phyloP scores from a whole-genome alignment of 2,888 invertebrate genomes.

The Dioctria linearis region DNA sequence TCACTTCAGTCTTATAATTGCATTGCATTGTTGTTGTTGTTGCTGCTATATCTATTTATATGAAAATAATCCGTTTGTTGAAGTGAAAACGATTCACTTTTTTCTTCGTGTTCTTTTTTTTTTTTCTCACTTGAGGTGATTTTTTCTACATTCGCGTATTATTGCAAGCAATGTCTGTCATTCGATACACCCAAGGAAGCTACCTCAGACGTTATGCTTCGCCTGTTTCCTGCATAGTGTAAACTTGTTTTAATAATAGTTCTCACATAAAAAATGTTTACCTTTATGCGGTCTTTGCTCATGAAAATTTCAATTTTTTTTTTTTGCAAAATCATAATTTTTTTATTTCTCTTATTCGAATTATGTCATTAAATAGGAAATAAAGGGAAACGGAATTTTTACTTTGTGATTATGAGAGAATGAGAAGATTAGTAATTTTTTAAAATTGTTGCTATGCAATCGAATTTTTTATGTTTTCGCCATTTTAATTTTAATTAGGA shows the following conservation, averaged over 20 bases:
- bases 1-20: conserved; percentile 11
- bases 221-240: conserved; percentile 23
- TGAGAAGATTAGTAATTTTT: neutral
- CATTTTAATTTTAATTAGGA: too few species aligned
- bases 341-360: conserved; percentile 15
- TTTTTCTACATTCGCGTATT: conserved; percentile 22
- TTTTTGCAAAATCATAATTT: conserved; percentile 2
- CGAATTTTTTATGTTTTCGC: conserved; percentile 7
- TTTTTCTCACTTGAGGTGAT: conserved; percentile 5
- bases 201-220: conserved; percentile 29
- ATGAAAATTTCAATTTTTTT: neutral
- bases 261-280: neutral
- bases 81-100: conserved; percentile 35
- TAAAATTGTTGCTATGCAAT: neutral
- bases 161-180: conserved; percentile 18
- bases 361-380: conserved; percentile 27
- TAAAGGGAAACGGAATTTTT: conserved; percentile 13
- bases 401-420: neutral
- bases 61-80: neutral
- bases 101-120: neutral
- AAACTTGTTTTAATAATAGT: conserved; percentile 35
- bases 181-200: conserved; percentile 22
- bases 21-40: neutral
- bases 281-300: conserved; percentile 20
- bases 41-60: neutral